Percentiles rank a stretch among this genome's conserved stretches.
phyloP scores from a whole-genome alignment of 2,113 vertebrate genomes.

The Guaruba guarouba region DNA sequence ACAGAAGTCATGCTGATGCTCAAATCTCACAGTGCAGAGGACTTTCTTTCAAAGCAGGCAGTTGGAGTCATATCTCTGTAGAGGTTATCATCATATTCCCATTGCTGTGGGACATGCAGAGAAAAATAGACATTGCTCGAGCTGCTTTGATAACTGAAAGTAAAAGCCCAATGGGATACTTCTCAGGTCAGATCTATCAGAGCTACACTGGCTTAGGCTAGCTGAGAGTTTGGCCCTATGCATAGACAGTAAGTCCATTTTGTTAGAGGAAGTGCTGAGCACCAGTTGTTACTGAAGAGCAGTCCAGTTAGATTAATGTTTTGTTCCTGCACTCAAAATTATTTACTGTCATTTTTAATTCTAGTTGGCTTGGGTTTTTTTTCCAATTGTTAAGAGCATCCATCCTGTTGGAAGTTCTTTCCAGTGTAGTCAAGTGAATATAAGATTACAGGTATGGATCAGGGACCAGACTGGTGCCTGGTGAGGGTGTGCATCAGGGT shows the following conservation, averaged over 20 bases:
- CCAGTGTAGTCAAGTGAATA: not conserved
- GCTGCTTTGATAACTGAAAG: not conserved
- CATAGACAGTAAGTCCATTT: not conserved
- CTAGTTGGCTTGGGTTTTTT: not conserved
- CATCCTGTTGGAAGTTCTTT: not conserved
- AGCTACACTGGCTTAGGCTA: not conserved
- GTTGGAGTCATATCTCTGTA: not conserved
- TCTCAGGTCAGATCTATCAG: not conserved
- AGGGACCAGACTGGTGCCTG: not conserved
- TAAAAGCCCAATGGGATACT: not conserved
- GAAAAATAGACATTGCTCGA: not conserved
- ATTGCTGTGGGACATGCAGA: not conserved
- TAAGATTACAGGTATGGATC: not conserved
- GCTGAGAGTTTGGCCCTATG: not conserved
- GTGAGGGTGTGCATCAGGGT: not conserved
- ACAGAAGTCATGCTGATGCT: not conserved
- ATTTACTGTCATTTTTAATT: slow-evolving; percentile 27
- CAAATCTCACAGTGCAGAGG: not conserved
- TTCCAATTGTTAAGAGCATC: not conserved
- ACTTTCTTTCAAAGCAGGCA: slow-evolving; percentile 12
- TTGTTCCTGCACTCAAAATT: not conserved
- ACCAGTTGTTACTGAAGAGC: not conserved
- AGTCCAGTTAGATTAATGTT: not conserved
- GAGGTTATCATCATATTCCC: not conserved
- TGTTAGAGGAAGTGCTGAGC: not conserved